phyloP scores from a whole-genome alignment of 2,888 invertebrate genomes.

The Nomada ferruginata region DNA sequence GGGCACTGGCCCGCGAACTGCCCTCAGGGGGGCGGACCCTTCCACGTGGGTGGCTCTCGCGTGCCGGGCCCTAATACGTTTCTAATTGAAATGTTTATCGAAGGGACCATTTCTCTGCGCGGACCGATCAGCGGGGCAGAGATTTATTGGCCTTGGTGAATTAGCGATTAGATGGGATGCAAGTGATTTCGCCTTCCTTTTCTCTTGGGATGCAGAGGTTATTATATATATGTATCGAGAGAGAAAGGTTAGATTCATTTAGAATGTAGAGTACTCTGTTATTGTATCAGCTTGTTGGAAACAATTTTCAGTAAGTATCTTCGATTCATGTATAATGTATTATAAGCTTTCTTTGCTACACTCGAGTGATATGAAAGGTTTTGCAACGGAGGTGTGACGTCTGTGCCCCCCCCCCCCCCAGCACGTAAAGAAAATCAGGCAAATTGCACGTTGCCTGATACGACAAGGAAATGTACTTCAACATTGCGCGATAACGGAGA shows the following conservation, averaged over 20 bases:
- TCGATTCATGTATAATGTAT: too few relatives aligned
- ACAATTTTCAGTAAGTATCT: too few relatives aligned
- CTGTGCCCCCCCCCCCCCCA: too few relatives aligned
- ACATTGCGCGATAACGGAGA: slow-evolving; percentile 1
- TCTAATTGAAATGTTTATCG: slow-evolving; percentile 80
- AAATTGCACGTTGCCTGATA: slow-evolving; percentile 21
- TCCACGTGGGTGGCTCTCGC: slow-evolving; percentile 79
- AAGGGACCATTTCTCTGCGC: slow-evolving; percentile 32
- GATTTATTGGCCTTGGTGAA: slow-evolving; percentile 23
- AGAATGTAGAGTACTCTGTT: too few relatives aligned
- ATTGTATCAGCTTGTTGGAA: too few relatives aligned
- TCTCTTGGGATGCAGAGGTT: too few relatives aligned
- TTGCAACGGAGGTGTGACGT: too few relatives aligned
- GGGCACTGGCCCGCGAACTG: slow-evolving; percentile 72
- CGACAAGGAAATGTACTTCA: background rate
- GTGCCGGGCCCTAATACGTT: slow-evolving; percentile 77
- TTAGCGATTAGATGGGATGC: background rate
- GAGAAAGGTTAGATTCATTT: too few relatives aligned
- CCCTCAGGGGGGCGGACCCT: slow-evolving; percentile 73
- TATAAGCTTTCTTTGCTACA: too few relatives aligned
- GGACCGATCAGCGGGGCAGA: slow-evolving; percentile 47
- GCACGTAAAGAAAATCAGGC: background rate
- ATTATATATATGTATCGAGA: too few relatives aligned
- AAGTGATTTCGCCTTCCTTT: too few relatives aligned
- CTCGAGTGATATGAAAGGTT: background rate